Conservation (phyloP, 2,888 invertebrate genomes). For the Gandaritis pyraliata region DNA sequence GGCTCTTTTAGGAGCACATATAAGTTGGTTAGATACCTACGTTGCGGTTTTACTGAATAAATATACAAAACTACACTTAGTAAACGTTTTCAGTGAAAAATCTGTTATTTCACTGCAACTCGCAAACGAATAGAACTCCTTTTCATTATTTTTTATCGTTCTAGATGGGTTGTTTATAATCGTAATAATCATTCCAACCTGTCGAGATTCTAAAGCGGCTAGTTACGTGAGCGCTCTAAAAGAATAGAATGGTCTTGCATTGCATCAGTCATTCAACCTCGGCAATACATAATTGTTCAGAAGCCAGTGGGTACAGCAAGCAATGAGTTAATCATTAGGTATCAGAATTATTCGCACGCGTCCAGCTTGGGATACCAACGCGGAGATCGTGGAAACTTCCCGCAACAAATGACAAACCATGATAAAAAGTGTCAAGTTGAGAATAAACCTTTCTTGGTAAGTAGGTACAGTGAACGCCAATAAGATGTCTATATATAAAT, state of each 20-base stretch:
- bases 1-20: no score
- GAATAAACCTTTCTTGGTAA: slow-evolving; percentile 61
- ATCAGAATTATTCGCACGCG: slow-evolving; percentile 68
- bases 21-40: no score
- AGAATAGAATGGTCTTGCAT: slow-evolving; percentile 75
- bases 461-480: slow-evolving; percentile 3
- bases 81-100: no score
- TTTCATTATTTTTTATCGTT: slow-evolving; percentile 21
- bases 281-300: slow-evolving; percentile 58
- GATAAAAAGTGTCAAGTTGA: slow-evolving; percentile 58
- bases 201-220: slow-evolving; percentile 53
- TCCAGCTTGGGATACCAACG: slow-evolving; percentile 53
- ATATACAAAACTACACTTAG: no score
- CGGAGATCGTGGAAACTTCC: slow-evolving; percentile 61
- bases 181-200: slow-evolving; percentile 36
- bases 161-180: slow-evolving; percentile 30
- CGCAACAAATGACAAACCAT: slow-evolving; percentile 55
- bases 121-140: slow-evolving; percentile 2
- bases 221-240: slow-evolving; percentile 69
- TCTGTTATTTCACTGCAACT: neutral
- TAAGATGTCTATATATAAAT: no score
- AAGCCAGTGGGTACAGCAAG: slow-evolving; percentile 60
- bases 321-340: slow-evolving; percentile 60
- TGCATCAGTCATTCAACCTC: slow-evolving; percentile 71
- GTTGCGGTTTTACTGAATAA: no score